A percentile compares a stretch with the other conserved stretches of the same genome.
phyloP scores from a whole-genome alignment of 1,140 invertebrate genomes.

The Teleopsis dalmanni region DNA sequence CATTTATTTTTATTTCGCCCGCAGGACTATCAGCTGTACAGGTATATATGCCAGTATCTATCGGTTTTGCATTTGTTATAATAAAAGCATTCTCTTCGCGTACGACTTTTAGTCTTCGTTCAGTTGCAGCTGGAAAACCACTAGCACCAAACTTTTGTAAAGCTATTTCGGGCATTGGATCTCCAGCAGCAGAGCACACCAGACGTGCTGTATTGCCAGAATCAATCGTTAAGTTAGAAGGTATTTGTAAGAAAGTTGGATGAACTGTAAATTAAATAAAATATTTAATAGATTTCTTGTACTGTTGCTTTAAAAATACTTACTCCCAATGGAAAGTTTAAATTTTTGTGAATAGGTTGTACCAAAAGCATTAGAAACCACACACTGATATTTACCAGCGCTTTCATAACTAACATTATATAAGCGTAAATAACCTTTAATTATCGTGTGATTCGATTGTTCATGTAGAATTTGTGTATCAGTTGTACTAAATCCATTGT shows the following conservation, averaged over 20 bases:
- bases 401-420: constrained; percentile 46
- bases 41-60: constrained; percentile 86
- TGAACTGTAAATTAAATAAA: constrained; percentile 54
- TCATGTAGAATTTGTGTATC: constrained; percentile 39
- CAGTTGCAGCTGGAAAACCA: constrained; percentile 89
- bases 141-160: constrained; percentile 93
- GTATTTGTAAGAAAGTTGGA: constrained; percentile 79
- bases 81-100: constrained; percentile 86
- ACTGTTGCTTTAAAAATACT: constrained; percentile 21
- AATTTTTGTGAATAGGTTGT: constrained; percentile 82
- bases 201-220: constrained; percentile 79
- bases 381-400: constrained; percentile 86
- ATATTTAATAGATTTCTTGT: not conserved
- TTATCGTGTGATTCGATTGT: constrained; percentile 34
- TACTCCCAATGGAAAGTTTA: constrained; percentile 74
- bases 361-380: constrained; percentile 83
- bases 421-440: constrained; percentile 30
- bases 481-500: constrained; percentile 18
- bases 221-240: constrained; percentile 73
- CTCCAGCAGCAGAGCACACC: constrained; percentile 84
- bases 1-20: constrained; percentile 78
- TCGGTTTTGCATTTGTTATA: constrained; percentile 79
- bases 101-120: constrained; percentile 87
- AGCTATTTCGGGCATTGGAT: constrained; percentile 79
- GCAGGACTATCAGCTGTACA: constrained; percentile 88